A percentile compares a stretch with the other conserved stretches of the same genome.
Conservation (phyloP, 2,888 invertebrate species). For the Kuschelorhynchus macadamiae region DNA sequence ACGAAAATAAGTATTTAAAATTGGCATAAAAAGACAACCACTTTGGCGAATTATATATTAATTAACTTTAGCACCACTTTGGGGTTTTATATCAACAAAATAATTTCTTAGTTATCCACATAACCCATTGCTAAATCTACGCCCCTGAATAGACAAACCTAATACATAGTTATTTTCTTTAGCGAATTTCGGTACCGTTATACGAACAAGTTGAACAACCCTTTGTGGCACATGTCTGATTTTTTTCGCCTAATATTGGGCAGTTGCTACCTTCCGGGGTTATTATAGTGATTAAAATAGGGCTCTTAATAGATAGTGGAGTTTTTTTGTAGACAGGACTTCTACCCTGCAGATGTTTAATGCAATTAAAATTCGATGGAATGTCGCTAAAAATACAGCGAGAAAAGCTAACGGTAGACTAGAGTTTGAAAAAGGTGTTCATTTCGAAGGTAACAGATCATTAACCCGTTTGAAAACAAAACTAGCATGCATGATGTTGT, state of each 20-base stretch:
- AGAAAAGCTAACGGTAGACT: conserved; percentile 20
- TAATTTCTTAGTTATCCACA: too few relatives aligned
- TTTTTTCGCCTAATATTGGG: conserved; percentile 34
- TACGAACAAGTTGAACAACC: conserved; percentile 64
- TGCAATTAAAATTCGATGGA: conserved; percentile 28
- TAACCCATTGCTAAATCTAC: too few relatives aligned
- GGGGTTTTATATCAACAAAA: too few relatives aligned
- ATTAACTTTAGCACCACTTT: too few relatives aligned
- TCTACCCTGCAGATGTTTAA: conserved; percentile 34
- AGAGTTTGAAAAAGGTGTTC: conserved; percentile 4
- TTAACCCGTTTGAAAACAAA: conserved; percentile 13
- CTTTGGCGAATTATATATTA: too few relatives aligned
- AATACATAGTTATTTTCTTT: background rate
- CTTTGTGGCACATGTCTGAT: conserved; percentile 55
- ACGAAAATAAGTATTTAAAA: too few relatives aligned
- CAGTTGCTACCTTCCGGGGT: conserved; percentile 32
- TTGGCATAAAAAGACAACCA: too few relatives aligned
- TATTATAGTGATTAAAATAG: conserved; percentile 38
- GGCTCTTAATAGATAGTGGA: conserved; percentile 29
- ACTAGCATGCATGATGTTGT: conserved; percentile 1
- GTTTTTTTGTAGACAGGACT: conserved; percentile 4
- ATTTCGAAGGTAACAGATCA: conserved; percentile 9
- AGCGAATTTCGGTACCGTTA: conserved; percentile 26
- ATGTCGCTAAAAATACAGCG: conserved; percentile 17
- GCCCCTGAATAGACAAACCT: conserved; percentile 1